Evolutionary conservation across 2,113 vertebrate genomes (phyloP), one percentile per base, ranked within the genome.

Genomic region (Panthera tigris): DNA sequence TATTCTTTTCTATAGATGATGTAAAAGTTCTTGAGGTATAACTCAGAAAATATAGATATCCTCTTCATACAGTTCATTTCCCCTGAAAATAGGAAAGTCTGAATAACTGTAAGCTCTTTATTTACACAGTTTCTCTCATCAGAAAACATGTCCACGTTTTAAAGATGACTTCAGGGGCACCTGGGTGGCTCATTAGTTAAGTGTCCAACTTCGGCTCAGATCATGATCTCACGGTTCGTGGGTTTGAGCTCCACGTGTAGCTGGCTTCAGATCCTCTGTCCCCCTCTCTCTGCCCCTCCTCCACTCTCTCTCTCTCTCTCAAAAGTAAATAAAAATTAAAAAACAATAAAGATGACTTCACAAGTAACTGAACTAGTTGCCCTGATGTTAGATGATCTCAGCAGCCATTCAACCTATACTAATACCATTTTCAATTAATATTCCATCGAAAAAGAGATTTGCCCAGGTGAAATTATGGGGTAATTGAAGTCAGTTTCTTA

Each of bases 51-150:
- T 79, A 78, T 2, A 71, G 45, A 78, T 78, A 45, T 31, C 31
- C 74, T 95, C 45, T 63, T 84, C 63, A 88, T 91, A 89, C 5
- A 73, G 15, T 76, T 93, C 11, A 88, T 84, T 93, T 94, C 63
- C 69, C 50, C 41, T 91, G n/a, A 96, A 97, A 96, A 95, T 29
- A 97, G 31, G 31, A 36, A 94, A 94, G 65, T 69, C 19, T 88
- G 36, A 23, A 85, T 93, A 84, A 97, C 1, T 83, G 1, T 73
- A 83, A 94, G 52, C 41, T 87, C 39, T 55, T 96, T 85, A 81
- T 57, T 89, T 95, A 50, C 61, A 12, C 80, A 91, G 23, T 66
- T 73, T 89, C 16, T 66, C 91, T 94, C 69, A 90, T 79, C 73
- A 78, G 68, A 90, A 91, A 90, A 66, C 21, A 90, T 52, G 55